Evolutionary conservation across 2,888 invertebrate species (phyloP).

Genomic region (Aleiodes alternator): DNA sequence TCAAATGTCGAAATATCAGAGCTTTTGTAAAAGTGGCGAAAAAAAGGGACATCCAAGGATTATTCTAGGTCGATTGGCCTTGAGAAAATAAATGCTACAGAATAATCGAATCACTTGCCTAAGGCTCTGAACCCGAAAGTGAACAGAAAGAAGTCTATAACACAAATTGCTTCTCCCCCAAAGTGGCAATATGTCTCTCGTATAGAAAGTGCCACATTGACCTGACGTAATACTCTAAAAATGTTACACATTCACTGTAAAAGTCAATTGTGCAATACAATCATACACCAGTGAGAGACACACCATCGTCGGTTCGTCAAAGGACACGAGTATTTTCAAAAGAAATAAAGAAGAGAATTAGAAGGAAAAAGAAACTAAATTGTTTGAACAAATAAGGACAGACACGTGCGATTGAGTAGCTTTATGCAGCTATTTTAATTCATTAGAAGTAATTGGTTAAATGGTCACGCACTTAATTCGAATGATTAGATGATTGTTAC

Average conservation of each 20-base stretch:
- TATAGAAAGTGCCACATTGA: slow-evolving; percentile 23
- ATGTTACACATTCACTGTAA: slow-evolving; percentile 37
- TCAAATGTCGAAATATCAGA: too few species aligned
- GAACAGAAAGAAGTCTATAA: slow-evolving; percentile 16
- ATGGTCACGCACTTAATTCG: background rate
- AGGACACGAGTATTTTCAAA: background rate
- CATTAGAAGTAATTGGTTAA: slow-evolving; percentile 5
- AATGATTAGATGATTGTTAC: background rate
- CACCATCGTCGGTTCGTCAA: slow-evolving; percentile 14
- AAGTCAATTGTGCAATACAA: slow-evolving; percentile 38
- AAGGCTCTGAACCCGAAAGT: slow-evolving; percentile 40
- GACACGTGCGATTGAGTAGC: background rate
- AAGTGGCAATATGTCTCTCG: slow-evolving; percentile 9
- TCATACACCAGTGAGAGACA: background rate
- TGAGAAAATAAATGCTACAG: slow-evolving; percentile 7
- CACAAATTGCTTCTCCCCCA: slow-evolving; percentile 10
- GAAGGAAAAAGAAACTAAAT: background rate
- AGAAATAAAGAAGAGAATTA: background rate
- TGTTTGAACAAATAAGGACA: slow-evolving; percentile 2
- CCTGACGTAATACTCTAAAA: slow-evolving; percentile 39
- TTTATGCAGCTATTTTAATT: slow-evolving; percentile 18
- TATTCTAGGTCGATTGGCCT: slow-evolving; percentile 3
- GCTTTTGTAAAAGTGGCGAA: background rate
- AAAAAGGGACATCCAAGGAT: background rate
- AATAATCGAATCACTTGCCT: slow-evolving; percentile 24